Base-by-base conservation (phyloP, 2,113 vertebrate genomes). In the Pongo pygmaeus region DNA sequence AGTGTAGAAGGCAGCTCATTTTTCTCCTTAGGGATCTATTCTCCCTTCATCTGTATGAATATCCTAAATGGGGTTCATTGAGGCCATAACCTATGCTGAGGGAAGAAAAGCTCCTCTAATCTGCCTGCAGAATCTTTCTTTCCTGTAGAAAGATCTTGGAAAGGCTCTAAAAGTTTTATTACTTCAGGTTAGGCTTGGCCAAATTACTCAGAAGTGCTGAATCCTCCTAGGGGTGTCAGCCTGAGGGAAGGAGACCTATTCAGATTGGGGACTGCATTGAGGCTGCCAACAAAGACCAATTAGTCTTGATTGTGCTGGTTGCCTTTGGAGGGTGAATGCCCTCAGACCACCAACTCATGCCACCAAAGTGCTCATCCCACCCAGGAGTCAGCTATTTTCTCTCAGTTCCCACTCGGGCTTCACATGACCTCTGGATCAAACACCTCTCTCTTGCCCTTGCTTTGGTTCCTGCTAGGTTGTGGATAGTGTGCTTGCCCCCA, bases 231-330 rank as follows among this genome's bases (percentile, higher is more conserved):
- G 92, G 86, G 79, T 96, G 89, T 95, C 93, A 57, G 97, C 77
- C 70, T 55, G 75, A 90, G 89, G 89, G 93, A 96, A 97, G 96
- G 91, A 93, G 72, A 96, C 84, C 97, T 96, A 97, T 98, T 98
- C 97, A 97, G 64, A 88, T 77, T 4, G 6, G 80, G 69, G 86
- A 80, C 87, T 88, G 89, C 92, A 89, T 96, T 97, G 98, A 97
- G 84, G 64, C 89, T 84, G 20, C 61, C 38, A 40, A 97, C 96
- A 98, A 97, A 98, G 97, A 93, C 92, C 97, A 98, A 97, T 98
- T 97, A 97, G 96, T 93, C 86, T 92, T 93, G 94, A 97, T 97
- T 98, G 96, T 97, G 79, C 89, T 3, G 46, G 61, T 91, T 69
- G 79, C 32, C 5, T 80, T 94, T 94, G 93, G 96, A 96, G 55